Base-by-base conservation (phyloP, 1,140 invertebrate species). In the Thrips palmi region DNA sequence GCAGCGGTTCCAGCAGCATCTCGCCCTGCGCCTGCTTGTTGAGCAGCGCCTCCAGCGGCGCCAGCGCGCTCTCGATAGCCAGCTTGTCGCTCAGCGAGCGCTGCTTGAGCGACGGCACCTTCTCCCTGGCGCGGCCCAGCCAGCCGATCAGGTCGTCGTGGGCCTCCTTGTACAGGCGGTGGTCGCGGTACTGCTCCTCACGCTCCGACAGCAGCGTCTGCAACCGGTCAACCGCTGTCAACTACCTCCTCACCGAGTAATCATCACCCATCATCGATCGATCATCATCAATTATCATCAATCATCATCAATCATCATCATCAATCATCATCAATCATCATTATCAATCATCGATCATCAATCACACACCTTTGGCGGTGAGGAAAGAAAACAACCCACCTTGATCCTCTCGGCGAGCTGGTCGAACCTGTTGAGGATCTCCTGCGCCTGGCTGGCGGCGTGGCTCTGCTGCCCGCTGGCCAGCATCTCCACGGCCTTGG, bases 21-120 rank as follows among this genome's bases (percentile, higher is more conserved):
- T 88, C 82, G 11, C 86, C 87, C 63, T 89, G 84, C 20, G 85
- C 79, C 60, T 87, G 79, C 50, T 89, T 87, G 45, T 88, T 88
- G 5, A 89, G 57, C 4, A 91, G 55, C 44, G 77, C 73, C 52
- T 91, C 82, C 10, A 93, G 65, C 31, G 86, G 85, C 15, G 78
- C 72, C 0, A 86, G 76, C 7, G 80, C 79, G 50, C 81, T 80
- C 55, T 92, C 86, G 42, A 92, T 77, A 1, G 83, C 78, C 31
- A 88, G 52, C 58, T 87, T 84, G 49, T 91, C 86, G 49, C 79
- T 79, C 0, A 89, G 54, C 7, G 79, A 74, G 45, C 77, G 70
- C 44, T 87, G 85, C 51, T 83, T 85, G 39, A 87, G 62, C 3
- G 81, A 74, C 8, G 85, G 85, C 45, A 91, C 73, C 51, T 88